Conservation (phyloP, 1,140 invertebrate genomes). For the Nilaparvata lugens region DNA sequence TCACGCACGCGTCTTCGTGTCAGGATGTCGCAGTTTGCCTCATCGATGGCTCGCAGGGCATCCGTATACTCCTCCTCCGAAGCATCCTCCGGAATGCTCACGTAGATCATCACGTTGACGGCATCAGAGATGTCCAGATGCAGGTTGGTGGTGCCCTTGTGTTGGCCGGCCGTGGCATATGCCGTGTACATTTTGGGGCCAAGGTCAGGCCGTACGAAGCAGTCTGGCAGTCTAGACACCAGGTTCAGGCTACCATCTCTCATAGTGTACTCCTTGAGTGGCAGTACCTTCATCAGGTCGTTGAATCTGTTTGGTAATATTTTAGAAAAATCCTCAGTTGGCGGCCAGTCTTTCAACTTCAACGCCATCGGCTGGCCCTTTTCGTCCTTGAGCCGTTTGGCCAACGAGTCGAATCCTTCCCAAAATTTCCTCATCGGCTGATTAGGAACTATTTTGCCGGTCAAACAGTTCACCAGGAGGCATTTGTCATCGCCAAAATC, state of each 20-base stretch:
- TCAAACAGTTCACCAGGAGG: slow-evolving; percentile 88
- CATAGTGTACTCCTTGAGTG: too few species aligned
- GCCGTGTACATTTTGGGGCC: slow-evolving; percentile 99
- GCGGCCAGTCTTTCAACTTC: slow-evolving; percentile 93
- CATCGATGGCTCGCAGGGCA: slow-evolving; percentile 77
- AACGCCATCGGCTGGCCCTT: slow-evolving; percentile 80
- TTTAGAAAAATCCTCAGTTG: too few species aligned
- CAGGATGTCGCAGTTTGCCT: slow-evolving; percentile 85
- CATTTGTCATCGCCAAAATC: slow-evolving; percentile 89
- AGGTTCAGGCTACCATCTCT: slow-evolving; percentile 78
- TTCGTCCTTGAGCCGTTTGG: slow-evolving; percentile 74
- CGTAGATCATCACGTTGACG: too few species aligned
- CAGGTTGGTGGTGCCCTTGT: slow-evolving; percentile 89
- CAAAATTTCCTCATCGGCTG: slow-evolving; percentile 90
- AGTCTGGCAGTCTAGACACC: slow-evolving; percentile 76
- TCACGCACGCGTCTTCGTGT: slow-evolving; percentile 70
- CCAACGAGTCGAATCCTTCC: slow-evolving; percentile 88
- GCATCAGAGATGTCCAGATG: too few species aligned
- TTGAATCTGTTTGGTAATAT: slow-evolving; percentile 49
- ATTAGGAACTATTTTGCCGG: slow-evolving; percentile 74
- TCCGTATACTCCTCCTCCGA: too few species aligned
- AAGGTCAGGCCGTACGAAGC: slow-evolving; percentile 87
- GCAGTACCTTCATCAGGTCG: slow-evolving; percentile 88
- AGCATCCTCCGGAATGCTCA: too few species aligned
- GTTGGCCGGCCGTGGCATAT: slow-evolving; percentile 76